Evolutionary conservation across 2,797 vertebrate genomes (phyloP).

Genomic region (Chaetophractus vellerosus): DNA sequence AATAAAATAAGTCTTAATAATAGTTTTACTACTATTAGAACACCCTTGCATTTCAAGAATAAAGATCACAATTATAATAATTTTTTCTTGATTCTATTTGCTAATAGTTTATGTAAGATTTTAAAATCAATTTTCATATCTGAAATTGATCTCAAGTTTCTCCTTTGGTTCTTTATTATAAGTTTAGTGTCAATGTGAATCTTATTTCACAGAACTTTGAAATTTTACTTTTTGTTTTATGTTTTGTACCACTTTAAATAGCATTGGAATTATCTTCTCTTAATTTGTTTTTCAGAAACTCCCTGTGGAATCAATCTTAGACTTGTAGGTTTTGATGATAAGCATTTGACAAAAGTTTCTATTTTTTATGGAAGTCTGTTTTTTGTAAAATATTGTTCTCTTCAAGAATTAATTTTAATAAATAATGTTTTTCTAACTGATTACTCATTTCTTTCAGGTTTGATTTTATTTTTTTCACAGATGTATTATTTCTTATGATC

Average conservation of each 20-base stretch:
- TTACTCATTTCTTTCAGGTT: background rate
- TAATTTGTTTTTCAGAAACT: background rate
- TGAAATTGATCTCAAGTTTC: background rate
- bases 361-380: background rate
- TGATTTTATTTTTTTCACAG: background rate
- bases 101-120: background rate
- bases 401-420: background rate
- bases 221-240: background rate
- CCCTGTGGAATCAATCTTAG: background rate
- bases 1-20: background rate
- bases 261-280: background rate
- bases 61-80: too few species aligned
- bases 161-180: background rate
- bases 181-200: background rate
- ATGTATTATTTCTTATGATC: background rate
- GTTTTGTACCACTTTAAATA: background rate
- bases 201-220: background rate
- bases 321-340: background rate
- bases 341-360: background rate
- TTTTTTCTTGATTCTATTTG: background rate
- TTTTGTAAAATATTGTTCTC: background rate
- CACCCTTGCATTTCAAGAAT: background rate
- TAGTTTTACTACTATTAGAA: background rate
- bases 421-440: constrained; percentile 2
- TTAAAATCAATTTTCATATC: background rate